phyloP scores from a whole-genome alignment of 2,888 invertebrate species.

The Antheraea yamamai region DNA sequence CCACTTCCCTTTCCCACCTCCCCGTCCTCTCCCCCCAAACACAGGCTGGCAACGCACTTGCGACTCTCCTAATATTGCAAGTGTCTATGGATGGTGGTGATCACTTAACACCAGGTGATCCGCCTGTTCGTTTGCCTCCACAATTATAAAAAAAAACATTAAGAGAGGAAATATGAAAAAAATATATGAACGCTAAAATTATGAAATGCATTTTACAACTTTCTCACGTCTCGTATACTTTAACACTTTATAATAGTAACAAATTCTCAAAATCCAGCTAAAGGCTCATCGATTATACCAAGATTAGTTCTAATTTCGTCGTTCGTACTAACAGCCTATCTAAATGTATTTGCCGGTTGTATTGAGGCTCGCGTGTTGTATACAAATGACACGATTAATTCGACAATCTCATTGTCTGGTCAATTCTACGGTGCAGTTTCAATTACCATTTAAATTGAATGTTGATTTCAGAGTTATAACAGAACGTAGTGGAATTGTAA shows the following conservation, averaged over 20 bases:
- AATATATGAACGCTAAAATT: no score
- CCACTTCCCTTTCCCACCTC: no score
- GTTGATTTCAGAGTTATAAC: conserved; percentile 24
- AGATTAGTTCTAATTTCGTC: conserved; percentile 14
- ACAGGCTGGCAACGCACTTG: no score
- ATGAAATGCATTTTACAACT: background rate
- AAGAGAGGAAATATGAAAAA: no score
- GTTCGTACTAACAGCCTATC: conserved; percentile 21
- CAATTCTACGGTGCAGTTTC: conserved; percentile 28
- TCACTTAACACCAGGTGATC: no score
- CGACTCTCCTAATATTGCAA: no score
- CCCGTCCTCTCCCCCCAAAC: no score
- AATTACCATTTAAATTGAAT: conserved; percentile 37
- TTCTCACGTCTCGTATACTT: background rate
- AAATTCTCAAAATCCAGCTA: background rate
- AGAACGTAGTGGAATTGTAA: background rate
- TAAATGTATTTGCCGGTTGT: conserved; percentile 27
- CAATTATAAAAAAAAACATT: no score
- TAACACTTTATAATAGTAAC: background rate
- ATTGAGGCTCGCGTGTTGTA: conserved; percentile 32
- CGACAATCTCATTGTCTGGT: conserved; percentile 28
- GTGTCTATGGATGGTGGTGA: no score
- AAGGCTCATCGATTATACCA: background rate
- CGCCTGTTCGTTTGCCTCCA: no score
- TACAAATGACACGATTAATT: conserved; percentile 40